Conservation (phyloP, 2,113 vertebrate species). For the Chiloscyllium plagiosum region DNA sequence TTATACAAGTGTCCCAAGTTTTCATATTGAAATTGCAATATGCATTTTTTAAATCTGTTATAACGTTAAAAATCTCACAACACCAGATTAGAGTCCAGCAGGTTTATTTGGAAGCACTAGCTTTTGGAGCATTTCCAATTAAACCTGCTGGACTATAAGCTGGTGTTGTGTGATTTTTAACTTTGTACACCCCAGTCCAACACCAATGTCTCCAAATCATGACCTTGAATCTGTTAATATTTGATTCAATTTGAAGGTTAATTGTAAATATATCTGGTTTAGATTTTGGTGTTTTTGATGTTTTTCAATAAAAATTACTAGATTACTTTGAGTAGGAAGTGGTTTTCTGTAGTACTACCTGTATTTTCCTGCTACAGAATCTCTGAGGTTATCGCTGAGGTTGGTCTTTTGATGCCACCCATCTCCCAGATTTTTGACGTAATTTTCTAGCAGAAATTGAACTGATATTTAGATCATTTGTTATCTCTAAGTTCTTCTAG, state of each 20-base stretch:
- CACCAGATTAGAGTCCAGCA: too few relatives aligned
- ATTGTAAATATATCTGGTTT: neutral
- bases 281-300: neutral
- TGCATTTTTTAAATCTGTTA: neutral
- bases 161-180: too few relatives aligned
- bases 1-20: neutral
- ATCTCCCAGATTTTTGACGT: neutral
- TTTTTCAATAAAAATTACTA: neutral
- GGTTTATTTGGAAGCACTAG: too few relatives aligned
- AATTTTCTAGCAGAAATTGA: neutral
- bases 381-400: neutral
- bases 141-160: too few relatives aligned
- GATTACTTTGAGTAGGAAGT: neutral
- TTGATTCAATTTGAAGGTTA: neutral
- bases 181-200: too few relatives aligned
- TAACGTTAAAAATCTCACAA: too few relatives aligned
- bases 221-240: too few relatives aligned
- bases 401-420: neutral
- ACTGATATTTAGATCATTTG: neutral
- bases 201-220: too few relatives aligned
- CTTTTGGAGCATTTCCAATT: too few relatives aligned
- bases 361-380: neutral
- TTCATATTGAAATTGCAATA: neutral
- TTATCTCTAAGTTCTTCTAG: neutral
- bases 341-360: neutral